Conservation (phyloP, 2,888 invertebrate species). For the Archips crataeganus region DNA sequence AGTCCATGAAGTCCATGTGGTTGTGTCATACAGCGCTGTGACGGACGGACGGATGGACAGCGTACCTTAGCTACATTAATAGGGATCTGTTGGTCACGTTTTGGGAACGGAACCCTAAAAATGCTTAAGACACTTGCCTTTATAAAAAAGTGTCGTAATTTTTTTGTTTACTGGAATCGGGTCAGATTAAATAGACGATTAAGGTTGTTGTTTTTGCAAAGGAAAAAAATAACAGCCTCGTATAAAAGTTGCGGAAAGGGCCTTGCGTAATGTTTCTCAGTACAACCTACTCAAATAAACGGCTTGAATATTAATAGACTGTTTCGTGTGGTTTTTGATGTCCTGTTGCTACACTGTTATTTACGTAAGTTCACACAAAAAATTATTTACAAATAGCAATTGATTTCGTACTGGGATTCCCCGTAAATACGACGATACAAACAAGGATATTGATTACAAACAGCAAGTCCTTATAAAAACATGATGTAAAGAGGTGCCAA, state of each 20-base stretch:
- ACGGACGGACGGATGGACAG: too few relatives aligned
- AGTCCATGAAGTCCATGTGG: too few relatives aligned
- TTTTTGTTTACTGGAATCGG: background rate
- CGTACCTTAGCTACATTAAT: too few relatives aligned
- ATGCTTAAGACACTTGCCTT: background rate
- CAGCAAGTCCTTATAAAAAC: too few relatives aligned
- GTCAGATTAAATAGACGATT: background rate
- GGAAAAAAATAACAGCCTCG: background rate
- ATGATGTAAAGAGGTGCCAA: too few relatives aligned
- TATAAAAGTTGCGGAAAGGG: conserved; percentile 9
- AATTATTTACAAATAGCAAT: background rate
- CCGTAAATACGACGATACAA: too few relatives aligned
- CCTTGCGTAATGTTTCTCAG: conserved; percentile 9
- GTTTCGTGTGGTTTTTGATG: background rate
- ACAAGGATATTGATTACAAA: too few relatives aligned
- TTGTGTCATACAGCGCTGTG: too few relatives aligned
- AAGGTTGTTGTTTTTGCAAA: background rate
- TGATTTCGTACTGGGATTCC: too few relatives aligned
- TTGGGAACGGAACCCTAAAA: too few relatives aligned
- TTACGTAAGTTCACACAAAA: background rate
- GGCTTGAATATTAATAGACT: conserved; percentile 6
- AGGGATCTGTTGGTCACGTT: too few relatives aligned
- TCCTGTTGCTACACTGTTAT: background rate
- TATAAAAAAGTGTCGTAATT: background rate
- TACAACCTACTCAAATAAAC: background rate